Evolutionary conservation across 2,888 invertebrate genomes (phyloP), one percentile per base, ranked within the genome.

Genomic region (Limnephilus marmoratus): DNA sequence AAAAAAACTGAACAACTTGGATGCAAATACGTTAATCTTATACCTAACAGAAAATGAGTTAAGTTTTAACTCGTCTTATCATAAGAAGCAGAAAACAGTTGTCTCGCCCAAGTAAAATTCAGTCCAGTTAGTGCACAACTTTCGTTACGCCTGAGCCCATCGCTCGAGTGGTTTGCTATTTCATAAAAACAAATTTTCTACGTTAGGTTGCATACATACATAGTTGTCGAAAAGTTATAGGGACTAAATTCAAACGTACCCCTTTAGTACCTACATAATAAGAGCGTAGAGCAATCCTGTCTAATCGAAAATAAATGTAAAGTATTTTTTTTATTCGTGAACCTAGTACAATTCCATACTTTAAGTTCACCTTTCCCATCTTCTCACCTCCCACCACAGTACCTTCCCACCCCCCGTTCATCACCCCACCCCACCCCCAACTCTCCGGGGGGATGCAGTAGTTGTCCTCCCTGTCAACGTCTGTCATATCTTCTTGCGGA

Each of bases 401-500:
- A n/a, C 11, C 88, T 18, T 68, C 80, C 88, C 68, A 53, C 88
- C 80, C 0, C 90, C 83, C 31, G 29, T 41, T n/a, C 68, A n/a
- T 24, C 9, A n/a, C 68, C 68, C n/a, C 5, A 5, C 9, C 24
- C 24, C 4, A 18, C 24, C 18, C 24, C 24, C 2, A 7, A n/a
- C 24, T 7, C 24, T n/a, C 91, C 41, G 5, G 5, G 31, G 91
- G 86, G 81, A 81, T 81, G n/a, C 83, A 81, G 91, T 86, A n/a
- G 68, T 68, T 37, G 68, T 53, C 34, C 81, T 90, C 91, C 87
- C 85, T 89, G 87, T 92, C 93, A 91, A 93, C 93, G 93, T 93
- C 93, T 93, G 93, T 93, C 93, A 93, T 92, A 93, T 81, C 89
- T 87, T 91, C 88, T 89, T 83, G 49, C 68, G 91, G 91, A 34